Percentiles rank a stretch among this genome's conserved stretches.
phyloP scores from a whole-genome alignment of 2,888 invertebrate genomes.

The Pterobdella sp. region DNA sequence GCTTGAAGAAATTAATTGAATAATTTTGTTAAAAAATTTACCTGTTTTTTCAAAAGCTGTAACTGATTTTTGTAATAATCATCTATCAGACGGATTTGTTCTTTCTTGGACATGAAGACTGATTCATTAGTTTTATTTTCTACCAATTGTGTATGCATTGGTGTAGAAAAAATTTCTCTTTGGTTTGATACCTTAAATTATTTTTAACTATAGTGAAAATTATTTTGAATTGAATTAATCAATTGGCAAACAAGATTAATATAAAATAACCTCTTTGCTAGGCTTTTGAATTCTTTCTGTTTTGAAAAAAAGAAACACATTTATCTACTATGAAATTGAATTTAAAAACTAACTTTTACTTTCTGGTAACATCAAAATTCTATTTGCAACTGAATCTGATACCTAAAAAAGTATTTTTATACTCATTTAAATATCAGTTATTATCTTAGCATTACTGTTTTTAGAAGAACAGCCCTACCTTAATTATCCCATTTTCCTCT shows the following conservation, averaged over 20 bases:
- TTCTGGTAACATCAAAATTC: background rate
- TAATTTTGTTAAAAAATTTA: background rate
- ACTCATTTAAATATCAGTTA: too few relatives aligned
- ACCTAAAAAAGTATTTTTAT: too few relatives aligned
- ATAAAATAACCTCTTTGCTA: background rate
- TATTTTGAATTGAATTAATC: background rate
- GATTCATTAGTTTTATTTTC: background rate
- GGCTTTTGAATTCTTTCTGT: background rate
- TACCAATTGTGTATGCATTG: background rate
- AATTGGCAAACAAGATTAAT: background rate
- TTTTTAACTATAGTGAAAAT: background rate
- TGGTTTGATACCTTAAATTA: background rate
- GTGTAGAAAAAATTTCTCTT: background rate
- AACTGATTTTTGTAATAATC: constrained; percentile 22
- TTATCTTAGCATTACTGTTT: too few relatives aligned
- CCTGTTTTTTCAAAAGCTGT: constrained; percentile 21
- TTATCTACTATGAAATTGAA: too few relatives aligned
- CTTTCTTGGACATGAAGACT: constrained; percentile 20
- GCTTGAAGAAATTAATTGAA: background rate
- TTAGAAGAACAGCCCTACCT: too few relatives aligned
- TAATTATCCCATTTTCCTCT: too few relatives aligned
- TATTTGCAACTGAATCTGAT: background rate
- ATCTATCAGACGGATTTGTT: constrained; percentile 19
- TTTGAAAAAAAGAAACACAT: too few relatives aligned
- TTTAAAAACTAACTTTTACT: background rate